Base-by-base conservation (phyloP, 2,113 vertebrate genomes). In the Ictidomys tridecemlineatus region DNA sequence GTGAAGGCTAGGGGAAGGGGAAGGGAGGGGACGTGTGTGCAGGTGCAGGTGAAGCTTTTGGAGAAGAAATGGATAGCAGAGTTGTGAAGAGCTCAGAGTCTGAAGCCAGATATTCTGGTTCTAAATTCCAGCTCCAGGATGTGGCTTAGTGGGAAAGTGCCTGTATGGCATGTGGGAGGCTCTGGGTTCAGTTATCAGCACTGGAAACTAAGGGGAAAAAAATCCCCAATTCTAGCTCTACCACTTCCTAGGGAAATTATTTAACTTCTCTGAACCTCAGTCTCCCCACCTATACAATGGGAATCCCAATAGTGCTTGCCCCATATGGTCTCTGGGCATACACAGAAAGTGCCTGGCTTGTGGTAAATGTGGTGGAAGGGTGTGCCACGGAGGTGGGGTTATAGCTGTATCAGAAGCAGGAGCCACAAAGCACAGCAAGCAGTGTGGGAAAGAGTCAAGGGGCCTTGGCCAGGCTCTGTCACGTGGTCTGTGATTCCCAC, bases 101-200 rank as follows among this genome's bases (percentile, higher is more conserved):
- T 77, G n/a, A 17, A 80, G 45, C 79, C 56, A 48, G 39, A 73
- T 72, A 30, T 39, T 95, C 69, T 94, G 69, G 28, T 42, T 96
- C 95, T 61, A 72, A 58, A 93, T 89, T 89, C 37, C 73, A 95
- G 51, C 70, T 92, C 63, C 18, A 34, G 20, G n/a, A 42, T 53
- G 42, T 39, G 26, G 45, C 34, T 34, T 5, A 73, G 76, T 58
- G 8, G 1, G n/a, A 82, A 34, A 73, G 51, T 18, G 32, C 56
- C 72, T 82, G 26, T 18, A 42, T 74, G 26, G 10, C 11, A 26
- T 73, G 22, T 13, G n/a, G 10, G 34, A 53, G 24, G n/a, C 48
- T 51, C 34, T 42, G 45, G 69, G 56, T 22, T 65, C 53, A 30
- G 48, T 72, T 51, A 37, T 34, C 65, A 9, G 20, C 16, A 34